A percentile compares a stretch with the other conserved stretches of the same genome.
These are phyloP conservation scores for Lydus trimaculatus DNA, from an alignment of 2,888 invertebrate genomes.

Conservation along the genomic window DNA sequence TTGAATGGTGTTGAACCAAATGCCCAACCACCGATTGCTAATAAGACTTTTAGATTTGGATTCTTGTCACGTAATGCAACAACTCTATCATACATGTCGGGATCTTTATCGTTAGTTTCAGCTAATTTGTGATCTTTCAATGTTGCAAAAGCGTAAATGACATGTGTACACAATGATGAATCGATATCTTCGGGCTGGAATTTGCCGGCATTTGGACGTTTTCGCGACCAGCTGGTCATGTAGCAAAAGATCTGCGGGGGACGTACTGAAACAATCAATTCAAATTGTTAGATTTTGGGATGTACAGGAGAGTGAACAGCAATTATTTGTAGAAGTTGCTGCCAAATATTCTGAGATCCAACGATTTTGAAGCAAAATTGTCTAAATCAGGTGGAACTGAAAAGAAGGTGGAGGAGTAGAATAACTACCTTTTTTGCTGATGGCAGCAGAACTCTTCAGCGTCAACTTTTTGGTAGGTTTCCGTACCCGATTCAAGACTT, in stretches of 20 bases:
- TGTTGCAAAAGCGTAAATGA: conserved; percentile 95
- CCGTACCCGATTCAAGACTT: conserved; percentile 72
- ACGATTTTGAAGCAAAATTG: too few relatives aligned
- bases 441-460: conserved; percentile 55
- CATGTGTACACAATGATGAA: conserved; percentile 88
- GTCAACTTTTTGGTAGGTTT: conserved; percentile 70
- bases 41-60: conserved; percentile 83
- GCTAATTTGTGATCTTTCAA: conserved; percentile 84
- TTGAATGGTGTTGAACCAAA: conserved; percentile 95
- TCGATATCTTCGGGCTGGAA: conserved; percentile 91
- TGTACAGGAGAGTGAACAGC: too few relatives aligned
- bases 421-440: conserved; percentile 70
- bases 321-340: too few relatives aligned
- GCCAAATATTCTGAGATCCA: too few relatives aligned
- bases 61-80: conserved; percentile 87
- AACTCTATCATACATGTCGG: conserved; percentile 85
- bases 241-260: conserved; percentile 93
- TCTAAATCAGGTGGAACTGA: too few relatives aligned
- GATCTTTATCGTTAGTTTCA: conserved; percentile 82
- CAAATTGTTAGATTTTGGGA: too few relatives aligned
- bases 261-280: conserved; percentile 67
- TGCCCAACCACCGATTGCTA: conserved; percentile 96
- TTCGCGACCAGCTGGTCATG: conserved; percentile 95
- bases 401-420: not conserved
- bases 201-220: conserved; percentile 86